Conservation (phyloP, 1,140 invertebrate species). For the Rhysida immarginata region DNA sequence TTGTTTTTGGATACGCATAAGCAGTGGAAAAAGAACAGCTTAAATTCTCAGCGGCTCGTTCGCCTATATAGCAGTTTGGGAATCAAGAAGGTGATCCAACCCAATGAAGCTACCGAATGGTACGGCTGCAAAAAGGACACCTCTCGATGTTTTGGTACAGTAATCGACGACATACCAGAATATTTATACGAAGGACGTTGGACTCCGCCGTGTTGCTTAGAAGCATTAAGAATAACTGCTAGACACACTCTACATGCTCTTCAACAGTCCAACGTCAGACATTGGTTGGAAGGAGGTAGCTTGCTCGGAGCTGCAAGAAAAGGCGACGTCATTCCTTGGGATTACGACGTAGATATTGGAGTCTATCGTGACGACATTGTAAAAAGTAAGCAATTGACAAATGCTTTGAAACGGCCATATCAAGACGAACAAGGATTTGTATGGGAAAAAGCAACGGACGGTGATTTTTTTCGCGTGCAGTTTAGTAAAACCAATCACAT, state of each 20-base stretch:
- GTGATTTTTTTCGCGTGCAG: conserved; percentile 72
- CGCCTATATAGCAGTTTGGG: conserved; percentile 28
- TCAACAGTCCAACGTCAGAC: conserved; percentile 55
- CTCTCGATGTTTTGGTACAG: conserved; percentile 61
- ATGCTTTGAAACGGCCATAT: conserved; percentile 44
- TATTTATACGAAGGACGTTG: conserved; percentile 62
- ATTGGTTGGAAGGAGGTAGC: conserved; percentile 81
- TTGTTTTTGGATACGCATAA: conserved; percentile 48
- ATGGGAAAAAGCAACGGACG: conserved; percentile 78
- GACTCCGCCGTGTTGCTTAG: conserved; percentile 77
- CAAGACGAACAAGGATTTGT: conserved; percentile 65
- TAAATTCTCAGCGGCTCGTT: conserved; percentile 38
- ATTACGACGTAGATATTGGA: conserved; percentile 76
- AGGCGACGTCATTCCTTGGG: conserved; percentile 69
- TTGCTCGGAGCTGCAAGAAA: conserved; percentile 65
- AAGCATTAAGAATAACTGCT: conserved; percentile 58
- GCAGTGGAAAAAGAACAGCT: conserved; percentile 43
- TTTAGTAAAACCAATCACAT: conserved; percentile 61
- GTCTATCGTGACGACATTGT: conserved; percentile 63
- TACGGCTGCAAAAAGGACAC: conserved; percentile 59
- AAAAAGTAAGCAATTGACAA: conserved; percentile 36
- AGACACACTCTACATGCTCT: conserved; percentile 58
- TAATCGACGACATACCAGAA: conserved; percentile 61
- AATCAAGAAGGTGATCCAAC: conserved; percentile 32
- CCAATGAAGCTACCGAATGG: conserved; percentile 39